These are phyloP conservation scores for Rhinoderma darwinii DNA, from an alignment of 2,113 vertebrate genomes.

Conservation along the genomic window DNA sequence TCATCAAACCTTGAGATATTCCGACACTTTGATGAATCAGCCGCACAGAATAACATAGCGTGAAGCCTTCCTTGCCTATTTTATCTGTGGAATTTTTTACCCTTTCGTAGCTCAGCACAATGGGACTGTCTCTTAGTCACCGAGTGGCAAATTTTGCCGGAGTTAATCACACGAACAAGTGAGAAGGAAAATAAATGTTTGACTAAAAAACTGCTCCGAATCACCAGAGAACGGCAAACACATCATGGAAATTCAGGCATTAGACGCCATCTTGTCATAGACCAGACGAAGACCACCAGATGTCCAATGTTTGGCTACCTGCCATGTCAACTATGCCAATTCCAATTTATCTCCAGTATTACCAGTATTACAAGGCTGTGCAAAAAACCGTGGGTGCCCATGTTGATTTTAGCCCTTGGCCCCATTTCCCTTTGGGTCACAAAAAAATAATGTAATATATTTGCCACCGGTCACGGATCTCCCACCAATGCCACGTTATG, in stretches of 20 bases:
- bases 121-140: background rate
- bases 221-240: background rate
- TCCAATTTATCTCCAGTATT: background rate
- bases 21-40: constrained; percentile 43
- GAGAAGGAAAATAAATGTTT: constrained; percentile 11
- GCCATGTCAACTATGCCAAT: background rate
- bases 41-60: constrained; percentile 19
- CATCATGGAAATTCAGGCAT: background rate
- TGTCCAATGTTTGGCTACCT: background rate
- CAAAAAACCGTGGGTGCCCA: too few relatives aligned
- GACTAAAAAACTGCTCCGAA: background rate
- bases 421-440: too few relatives aligned
- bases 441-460: too few relatives aligned
- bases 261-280: background rate
- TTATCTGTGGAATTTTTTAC: constrained; percentile 1
- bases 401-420: too few relatives aligned
- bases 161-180: background rate
- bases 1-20: constrained; percentile 16
- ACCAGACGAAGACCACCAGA: background rate
- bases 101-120: constrained; percentile 19
- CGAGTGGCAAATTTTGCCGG: background rate
- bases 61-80: background rate
- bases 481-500: too few relatives aligned
- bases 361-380: background rate
- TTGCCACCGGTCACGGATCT: too few relatives aligned